Evolutionary conservation across 2,797 vertebrate genomes (phyloP), one percentile per base, ranked within the genome.

Genomic region (Falco novaeseelandiae): DNA sequence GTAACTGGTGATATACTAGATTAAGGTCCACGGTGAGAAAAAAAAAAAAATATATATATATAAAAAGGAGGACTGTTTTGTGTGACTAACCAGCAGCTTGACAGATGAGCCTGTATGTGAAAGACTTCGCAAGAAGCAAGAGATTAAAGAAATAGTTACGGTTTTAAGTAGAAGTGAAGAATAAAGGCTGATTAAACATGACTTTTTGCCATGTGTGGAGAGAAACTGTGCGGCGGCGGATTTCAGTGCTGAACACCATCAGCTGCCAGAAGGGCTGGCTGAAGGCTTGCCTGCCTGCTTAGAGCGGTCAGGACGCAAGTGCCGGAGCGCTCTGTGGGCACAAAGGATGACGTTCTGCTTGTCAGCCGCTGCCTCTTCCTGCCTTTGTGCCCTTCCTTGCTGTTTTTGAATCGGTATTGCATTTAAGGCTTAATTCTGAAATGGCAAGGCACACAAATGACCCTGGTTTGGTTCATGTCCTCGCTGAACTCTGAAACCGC

Each of bases 281-380:
- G 2, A 12, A 7, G 22, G 4, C 6, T 52, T 2, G 1, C 15
- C 1, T 17, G 0, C 40, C 8, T 55, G 17, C 8, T 48, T 15
- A 34, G 36, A 38, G 36, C 36, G 36, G 36, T 38, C 36, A 38
- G 36, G 36, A 38, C 36, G 36, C 36, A 38, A 38, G 36, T 5
- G 36, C 36, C 36, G 5, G 36, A 38, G 36, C 36, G 36, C 36
- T 38, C 36, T 38, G 36, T 5, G 36, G 36, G 36, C 36, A 38
- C 36, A 38, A 38, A 38, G 51, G 9, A 25, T 13, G 6, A 3
- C 15, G 12, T 26, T 29, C 15, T 30, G 23, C 17, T 61, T 79
- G 12, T 9, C 27, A 51, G 4, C 25, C 34, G 55, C 18, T 83
- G 26, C 48, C 9, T 26, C 5, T 48, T 30, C 34, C 25, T 10